Evolutionary conservation across 2,797 vertebrate species (phyloP), one percentile per base, ranked within the genome.

Genomic region (Gymnothorax reevesii): DNA sequence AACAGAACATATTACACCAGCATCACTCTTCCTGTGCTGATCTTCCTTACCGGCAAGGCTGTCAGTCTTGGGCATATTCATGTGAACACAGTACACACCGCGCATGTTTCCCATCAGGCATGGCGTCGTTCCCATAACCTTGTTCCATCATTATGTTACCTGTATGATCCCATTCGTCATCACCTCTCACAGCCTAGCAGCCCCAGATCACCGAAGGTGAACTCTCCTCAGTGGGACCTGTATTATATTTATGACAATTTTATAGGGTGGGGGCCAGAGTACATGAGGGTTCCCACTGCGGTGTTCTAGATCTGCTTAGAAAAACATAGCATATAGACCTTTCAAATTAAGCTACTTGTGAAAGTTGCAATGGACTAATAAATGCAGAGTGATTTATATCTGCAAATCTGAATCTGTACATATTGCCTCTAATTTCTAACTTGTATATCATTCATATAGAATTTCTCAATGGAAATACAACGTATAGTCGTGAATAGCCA

Each of bases 31-130:
- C 69, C 69, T 8, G 12, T 6, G 1, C 2, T 83, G 25, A 57
- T 15, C 55, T 25, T 7, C 25, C 57, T 80, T 9, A 9, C 42
- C 57, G 66, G 15, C 7, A 55, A 49, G 80, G 3, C 4, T 85
- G 84, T 57, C 73, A 15, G 33, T 82, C 57, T 60, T 42, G 27
- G n/a, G 22, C 33, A 66, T 42, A 17, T 25, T n/a, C 15, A 10
- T 42, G 20, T 33, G 20, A 4, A 27, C 52, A 22, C 7, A 17
- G 13, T 25, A 55, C 33, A 60, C 22, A 42, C 55, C 60, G 42
- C n/a, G 57, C 42, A 84, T 15, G 52, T 8, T 62, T 80, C 42
- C 77, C 22, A 77, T 77, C 84, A 27, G 83, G 84, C 15, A 75
- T 4, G n/a, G 27, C 52, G 64, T 17, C 13, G 52, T 82, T 17